Percentiles rank a stretch among this genome's conserved stretches.
These are phyloP conservation scores for Protonemura montana DNA, from an alignment of 2,888 invertebrate genomes.

Conservation along the genomic window DNA sequence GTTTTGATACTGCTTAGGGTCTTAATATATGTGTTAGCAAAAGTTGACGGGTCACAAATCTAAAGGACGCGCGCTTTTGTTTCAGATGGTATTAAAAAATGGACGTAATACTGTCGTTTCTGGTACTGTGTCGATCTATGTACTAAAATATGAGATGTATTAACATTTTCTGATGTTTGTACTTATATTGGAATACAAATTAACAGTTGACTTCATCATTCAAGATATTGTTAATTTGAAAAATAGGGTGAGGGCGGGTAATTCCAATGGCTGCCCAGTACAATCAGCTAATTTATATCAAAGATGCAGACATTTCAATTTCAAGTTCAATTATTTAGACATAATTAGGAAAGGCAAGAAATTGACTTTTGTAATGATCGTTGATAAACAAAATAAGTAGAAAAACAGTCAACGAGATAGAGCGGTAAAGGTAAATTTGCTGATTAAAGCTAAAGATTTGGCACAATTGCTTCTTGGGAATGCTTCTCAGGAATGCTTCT, in stretches of 20 bases:
- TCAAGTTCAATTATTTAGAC: too few species aligned
- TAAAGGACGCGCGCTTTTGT: too few species aligned
- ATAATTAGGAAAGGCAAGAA: background rate
- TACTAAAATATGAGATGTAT: background rate
- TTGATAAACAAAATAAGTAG: background rate
- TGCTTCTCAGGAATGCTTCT: too few species aligned
- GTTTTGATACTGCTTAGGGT: too few species aligned
- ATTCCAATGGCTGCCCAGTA: background rate
- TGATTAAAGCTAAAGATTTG: background rate
- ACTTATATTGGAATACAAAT: background rate
- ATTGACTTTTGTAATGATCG: background rate
- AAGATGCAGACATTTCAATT: background rate
- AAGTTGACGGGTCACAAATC: too few species aligned
- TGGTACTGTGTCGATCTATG: background rate
- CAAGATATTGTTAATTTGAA: background rate
- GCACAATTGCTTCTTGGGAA: background rate
- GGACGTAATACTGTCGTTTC: background rate
- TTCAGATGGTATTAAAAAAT: background rate
- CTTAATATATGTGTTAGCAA: too few species aligned
- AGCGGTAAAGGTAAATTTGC: background rate
- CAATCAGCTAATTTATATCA: too few species aligned
- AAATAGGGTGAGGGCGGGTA: background rate
- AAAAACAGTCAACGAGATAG: background rate
- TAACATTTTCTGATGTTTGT: background rate
- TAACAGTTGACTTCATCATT: background rate